Base-by-base conservation (phyloP, 1,140 invertebrate species). In the Pomacea maculata region DNA sequence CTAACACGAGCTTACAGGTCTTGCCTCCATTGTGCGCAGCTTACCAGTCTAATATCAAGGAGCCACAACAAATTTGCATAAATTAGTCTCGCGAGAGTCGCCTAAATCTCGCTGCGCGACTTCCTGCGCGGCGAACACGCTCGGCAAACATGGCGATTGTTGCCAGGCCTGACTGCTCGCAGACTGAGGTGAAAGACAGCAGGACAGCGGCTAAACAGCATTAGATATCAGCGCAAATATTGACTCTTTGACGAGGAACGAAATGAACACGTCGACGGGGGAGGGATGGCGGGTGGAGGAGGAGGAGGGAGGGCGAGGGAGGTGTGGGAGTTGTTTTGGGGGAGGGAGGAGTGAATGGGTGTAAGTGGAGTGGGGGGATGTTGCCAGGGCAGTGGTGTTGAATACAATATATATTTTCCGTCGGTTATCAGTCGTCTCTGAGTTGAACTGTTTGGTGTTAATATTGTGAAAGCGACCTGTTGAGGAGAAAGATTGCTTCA, bases 11-110 rank as follows among this genome's bases (percentile, higher is more conserved):
- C 73, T 75, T 75, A 75, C 15, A 21, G 17, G 29, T 70, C 73
- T 21, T n/a, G n/a, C 7, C 19, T 21, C 55, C 73, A 55, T 75
- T 75, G 52, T 75, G 52, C 73, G 73, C 73, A 75, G 52, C 73
- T 75, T 75, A 75, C 52, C 54, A 54, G 52, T 21, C 55, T 55
- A 54, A 52, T 57, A 55, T 55, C 52, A 75, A 75, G 29, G 52
- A 57, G 73, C 73, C 52, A 75, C 73, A 75, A 75, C 73, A 75
- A 75, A 75, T 75, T 75, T 75, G 73, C 73, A 75, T 75, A 75
- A 75, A 75, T 75, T 75, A 75, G 73, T 75, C 73, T 75, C 73
- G 73, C 25, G n/a, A 75, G 57, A 75, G 67, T 54, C 73, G 10
- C 73, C 21, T 52, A 52, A 75, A 55, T 75, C 73, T 75, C 73